Base-by-base conservation (phyloP, 2,797 vertebrate species). In the Anguilla anguilla region DNA sequence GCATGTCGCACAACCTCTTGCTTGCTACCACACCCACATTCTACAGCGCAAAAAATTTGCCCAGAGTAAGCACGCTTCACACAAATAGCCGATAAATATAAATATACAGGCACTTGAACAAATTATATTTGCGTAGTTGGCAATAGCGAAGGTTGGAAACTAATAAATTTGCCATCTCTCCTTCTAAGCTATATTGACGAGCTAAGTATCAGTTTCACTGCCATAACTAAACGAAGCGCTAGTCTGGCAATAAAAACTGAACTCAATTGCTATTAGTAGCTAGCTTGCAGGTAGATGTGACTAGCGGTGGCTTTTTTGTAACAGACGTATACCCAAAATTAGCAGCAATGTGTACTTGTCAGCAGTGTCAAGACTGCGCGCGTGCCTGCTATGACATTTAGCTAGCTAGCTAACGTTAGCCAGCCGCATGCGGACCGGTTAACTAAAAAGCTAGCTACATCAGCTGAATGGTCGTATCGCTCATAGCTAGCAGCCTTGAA, bases 11-110 rank as follows among this genome's bases (percentile, higher is more conserved):
- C 19, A 9, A 82, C 43, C 43, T 22, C 39, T 46, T 43, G 35
- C 74, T 79, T 46, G 6, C 74, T 79, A 79, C 79, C 79, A 82
- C 79, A 82, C 79, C 79, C 79, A 82, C 79, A 49, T 51, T 49
- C 79, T 49, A 51, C 17, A 79, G 79, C 19, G 46, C 43, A 46
- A 82, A 46, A 82, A 82, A 82, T 11, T 77, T 82, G 17, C 39
- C 74, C 6, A 46, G 79, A 82, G n/a, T 25, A 49, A 51, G 5
- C 22, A 15, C 10, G 22, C 46, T n/a, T 51, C 22, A n/a, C 11
- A 81, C 79, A 82, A 82, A 49, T 28, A 11, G 46, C 11, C 22
- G 19, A 35, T 2, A 17, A 1, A 43, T 2, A 79, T 7, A 15
- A 69, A 22, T 19, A 0, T 17, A 46, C 22, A 22, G 74, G 43